These are phyloP conservation scores for Galerucella nymphaeae DNA, from an alignment of 2,888 invertebrate species.

Conservation along the genomic window DNA sequence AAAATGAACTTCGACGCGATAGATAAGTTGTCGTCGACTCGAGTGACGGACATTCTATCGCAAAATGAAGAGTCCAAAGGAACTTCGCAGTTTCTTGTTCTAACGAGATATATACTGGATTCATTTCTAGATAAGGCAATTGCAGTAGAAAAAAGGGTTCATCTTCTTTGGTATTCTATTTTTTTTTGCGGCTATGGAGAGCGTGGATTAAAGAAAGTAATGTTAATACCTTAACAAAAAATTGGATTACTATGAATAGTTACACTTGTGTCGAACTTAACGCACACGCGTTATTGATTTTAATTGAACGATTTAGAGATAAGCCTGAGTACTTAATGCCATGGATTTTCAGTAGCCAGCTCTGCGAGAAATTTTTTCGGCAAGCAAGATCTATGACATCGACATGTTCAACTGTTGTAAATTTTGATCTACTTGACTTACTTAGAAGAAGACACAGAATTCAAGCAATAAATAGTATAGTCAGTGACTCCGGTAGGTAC, in stretches of 20 bases:
- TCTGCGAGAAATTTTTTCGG: too few species aligned
- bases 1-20: too few species aligned
- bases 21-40: neutral
- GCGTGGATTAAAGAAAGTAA: too few species aligned
- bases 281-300: too few species aligned
- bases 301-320: constrained; percentile 9
- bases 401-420: constrained; percentile 7
- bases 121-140: constrained; percentile 20
- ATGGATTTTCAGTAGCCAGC: constrained; percentile 10
- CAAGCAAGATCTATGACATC: too few species aligned
- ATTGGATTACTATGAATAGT: too few species aligned
- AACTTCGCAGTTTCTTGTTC: constrained; percentile 3
- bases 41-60: constrained; percentile 12
- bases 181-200: constrained; percentile 21
- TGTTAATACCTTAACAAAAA: neutral
- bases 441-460: constrained; percentile 12
- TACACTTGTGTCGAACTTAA: too few species aligned
- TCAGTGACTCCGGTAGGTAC: constrained; percentile 10
- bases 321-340: constrained; percentile 8
- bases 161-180: constrained; percentile 17
- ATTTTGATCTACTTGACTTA: constrained; percentile 19
- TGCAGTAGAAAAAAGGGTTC: neutral
- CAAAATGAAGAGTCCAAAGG: constrained; percentile 10
- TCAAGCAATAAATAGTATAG: constrained; percentile 21
- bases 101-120: constrained; percentile 26